Evolutionary conservation across 2,797 vertebrate species (phyloP), one percentile per base, ranked within the genome.

Genomic region (Calcarius lapponicus): DNA sequence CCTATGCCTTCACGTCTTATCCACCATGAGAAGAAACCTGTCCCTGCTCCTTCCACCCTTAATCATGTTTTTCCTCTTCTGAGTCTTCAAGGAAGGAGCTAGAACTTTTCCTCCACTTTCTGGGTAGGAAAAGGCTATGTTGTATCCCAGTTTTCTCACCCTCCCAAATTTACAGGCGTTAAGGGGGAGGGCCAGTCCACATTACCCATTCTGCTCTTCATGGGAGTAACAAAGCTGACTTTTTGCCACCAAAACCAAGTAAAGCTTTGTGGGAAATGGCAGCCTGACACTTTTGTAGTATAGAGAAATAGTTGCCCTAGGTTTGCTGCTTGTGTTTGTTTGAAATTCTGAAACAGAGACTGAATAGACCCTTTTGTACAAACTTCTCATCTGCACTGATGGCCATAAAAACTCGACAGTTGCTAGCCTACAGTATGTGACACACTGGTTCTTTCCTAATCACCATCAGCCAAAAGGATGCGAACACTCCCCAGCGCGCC

Each of bases 391-490:
- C 91, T 95, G 78, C 47, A 69, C 67, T 67, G 80, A n/a, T 93
- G 94, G 93, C 64, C 95, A 93, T 96, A 96, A 95, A 96, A 96
- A 96, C 74, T 93, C 3, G 93, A 93, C 94, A 95, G 94, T 95
- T 97, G 94, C 94, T 96, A 95, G 94, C 92, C 92, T 93, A 92
- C 54, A 96, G 96, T 95, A 96, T 94, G 92, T 93, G 95, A 69
- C 76, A 88, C 90, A 76, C 70, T 84, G 93, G 62, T 91, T 96
- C 74, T 90, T 61, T 92, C 80, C 85, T 92, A 84, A 91, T 94
- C 95, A 83, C 70, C 90, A 36, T 66, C 85, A 86, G 86, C 88
- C 94, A 88, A 76, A 94, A 51, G 94, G 88, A 93, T 20, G 15
- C 54, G 92, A 91, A 86, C 56, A 0, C 76, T 90, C 91, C 94